These are phyloP conservation scores for Leucophenga maculata DNA, from an alignment of 2,888 invertebrate species.

Conservation along the genomic window DNA sequence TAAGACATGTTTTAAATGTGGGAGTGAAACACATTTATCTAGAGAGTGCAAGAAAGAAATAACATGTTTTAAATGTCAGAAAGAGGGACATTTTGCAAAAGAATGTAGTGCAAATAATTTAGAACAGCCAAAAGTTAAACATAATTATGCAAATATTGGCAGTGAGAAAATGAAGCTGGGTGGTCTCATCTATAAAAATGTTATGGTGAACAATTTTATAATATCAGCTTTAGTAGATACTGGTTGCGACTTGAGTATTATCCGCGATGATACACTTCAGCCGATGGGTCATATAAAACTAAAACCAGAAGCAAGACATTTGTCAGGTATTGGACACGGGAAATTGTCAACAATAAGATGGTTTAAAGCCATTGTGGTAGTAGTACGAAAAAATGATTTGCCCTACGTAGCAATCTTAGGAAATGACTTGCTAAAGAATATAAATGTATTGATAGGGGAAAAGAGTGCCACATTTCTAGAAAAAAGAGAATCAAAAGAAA, in stretches of 20 bases:
- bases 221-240: no score
- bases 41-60: neutral
- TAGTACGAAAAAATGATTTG: neutral
- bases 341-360: neutral
- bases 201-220: no score
- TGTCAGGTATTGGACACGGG: neutral
- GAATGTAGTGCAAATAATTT: neutral
- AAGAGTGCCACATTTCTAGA: neutral
- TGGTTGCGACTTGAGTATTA: neutral
- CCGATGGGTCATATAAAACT: neutral
- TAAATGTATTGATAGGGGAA: neutral
- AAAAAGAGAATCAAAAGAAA: neutral
- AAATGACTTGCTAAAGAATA: neutral
- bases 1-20: neutral
- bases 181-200: no score
- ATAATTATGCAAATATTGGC: no score
- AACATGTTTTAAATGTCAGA: neutral
- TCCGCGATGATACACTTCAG: neutral
- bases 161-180: no score
- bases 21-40: neutral
- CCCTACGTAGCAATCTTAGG: neutral
- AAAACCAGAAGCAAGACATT: neutral
- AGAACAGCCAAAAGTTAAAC: no score
- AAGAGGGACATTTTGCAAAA: neutral
- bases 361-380: neutral